phyloP scores from a whole-genome alignment of 2,113 vertebrate genomes.

The Erythrocercus mccallii region DNA sequence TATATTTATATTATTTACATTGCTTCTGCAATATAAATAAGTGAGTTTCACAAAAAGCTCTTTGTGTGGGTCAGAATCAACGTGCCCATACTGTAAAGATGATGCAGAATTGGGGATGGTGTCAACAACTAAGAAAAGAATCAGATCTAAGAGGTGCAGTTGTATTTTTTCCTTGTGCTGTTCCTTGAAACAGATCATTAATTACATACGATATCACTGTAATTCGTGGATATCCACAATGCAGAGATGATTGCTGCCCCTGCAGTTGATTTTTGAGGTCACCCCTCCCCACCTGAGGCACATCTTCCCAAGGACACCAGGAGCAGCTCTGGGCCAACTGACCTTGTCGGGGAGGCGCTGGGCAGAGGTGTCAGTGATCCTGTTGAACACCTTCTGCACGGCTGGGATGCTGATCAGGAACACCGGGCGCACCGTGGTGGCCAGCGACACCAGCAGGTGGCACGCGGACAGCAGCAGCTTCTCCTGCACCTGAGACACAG shows the following conservation, averaged over 20 bases:
- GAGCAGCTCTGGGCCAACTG: background rate
- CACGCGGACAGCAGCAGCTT: conserved; percentile 92
- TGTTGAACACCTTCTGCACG: conserved; percentile 93
- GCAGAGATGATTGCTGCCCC: background rate
- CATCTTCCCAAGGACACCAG: background rate
- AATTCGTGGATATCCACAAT: background rate
- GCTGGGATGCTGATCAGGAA: conserved; percentile 91
- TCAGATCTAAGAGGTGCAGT: background rate
- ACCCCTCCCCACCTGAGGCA: background rate
- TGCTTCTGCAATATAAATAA: background rate
- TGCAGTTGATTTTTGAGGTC: background rate
- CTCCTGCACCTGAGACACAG: conserved; percentile 84
- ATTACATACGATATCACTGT: background rate
- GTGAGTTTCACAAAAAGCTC: background rate
- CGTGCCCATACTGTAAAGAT: background rate
- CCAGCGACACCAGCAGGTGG: conserved; percentile 91
- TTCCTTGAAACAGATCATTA: background rate
- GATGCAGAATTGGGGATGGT: too few species aligned
- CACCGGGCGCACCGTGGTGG: conserved; percentile 92
- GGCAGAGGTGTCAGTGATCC: conserved; percentile 86
- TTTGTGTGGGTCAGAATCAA: background rate
- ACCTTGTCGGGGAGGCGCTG: conserved; percentile 90
- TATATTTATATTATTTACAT: background rate
- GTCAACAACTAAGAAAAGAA: background rate
- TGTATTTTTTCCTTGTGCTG: background rate